Percentiles rank a stretch among this genome's conserved stretches.
Conservation (phyloP, 1,140 invertebrate genomes). For the Battus philenor region DNA sequence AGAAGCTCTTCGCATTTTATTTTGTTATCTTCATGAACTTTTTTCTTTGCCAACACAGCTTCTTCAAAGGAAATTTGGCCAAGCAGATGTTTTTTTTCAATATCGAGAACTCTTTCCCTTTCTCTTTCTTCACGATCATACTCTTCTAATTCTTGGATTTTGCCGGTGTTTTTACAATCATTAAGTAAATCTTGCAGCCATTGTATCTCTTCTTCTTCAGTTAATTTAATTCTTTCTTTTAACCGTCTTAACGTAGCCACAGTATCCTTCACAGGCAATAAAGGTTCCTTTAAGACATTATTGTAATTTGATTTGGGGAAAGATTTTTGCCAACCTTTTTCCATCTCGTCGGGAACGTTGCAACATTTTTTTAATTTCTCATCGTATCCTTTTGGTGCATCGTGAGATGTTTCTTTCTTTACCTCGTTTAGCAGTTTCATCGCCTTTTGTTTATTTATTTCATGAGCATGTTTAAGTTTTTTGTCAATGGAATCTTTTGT, state of each 20-base stretch:
- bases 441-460: slow-evolving; percentile 68
- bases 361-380: slow-evolving; percentile 39
- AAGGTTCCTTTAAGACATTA: slow-evolving; percentile 17
- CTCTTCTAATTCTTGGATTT: slow-evolving; percentile 61
- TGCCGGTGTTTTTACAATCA: slow-evolving; percentile 54
- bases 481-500: slow-evolving; percentile 55
- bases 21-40: slow-evolving; percentile 64
- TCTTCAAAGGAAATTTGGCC: slow-evolving; percentile 77
- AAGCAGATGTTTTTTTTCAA: slow-evolving; percentile 76
- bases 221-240: slow-evolving; percentile 61
- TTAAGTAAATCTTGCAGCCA: slow-evolving; percentile 69
- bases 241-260: slow-evolving; percentile 68
- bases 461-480: slow-evolving; percentile 47
- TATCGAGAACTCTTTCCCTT: slow-evolving; percentile 66
- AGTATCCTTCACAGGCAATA: slow-evolving; percentile 64
- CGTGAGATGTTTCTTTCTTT: slow-evolving; percentile 46
- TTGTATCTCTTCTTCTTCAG: slow-evolving; percentile 72
- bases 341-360: slow-evolving; percentile 35
- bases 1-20: slow-evolving; percentile 70
- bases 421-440: slow-evolving; percentile 57
- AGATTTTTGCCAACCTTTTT: slow-evolving; percentile 28
- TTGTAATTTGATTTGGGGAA: slow-evolving; percentile 26
- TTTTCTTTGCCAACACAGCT: slow-evolving; percentile 74
- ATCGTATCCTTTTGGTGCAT: slow-evolving; percentile 42
- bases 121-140: slow-evolving; percentile 62